Evolutionary conservation across 2,797 vertebrate species (phyloP).

Genomic region (Hozukius guyotensis): DNA sequence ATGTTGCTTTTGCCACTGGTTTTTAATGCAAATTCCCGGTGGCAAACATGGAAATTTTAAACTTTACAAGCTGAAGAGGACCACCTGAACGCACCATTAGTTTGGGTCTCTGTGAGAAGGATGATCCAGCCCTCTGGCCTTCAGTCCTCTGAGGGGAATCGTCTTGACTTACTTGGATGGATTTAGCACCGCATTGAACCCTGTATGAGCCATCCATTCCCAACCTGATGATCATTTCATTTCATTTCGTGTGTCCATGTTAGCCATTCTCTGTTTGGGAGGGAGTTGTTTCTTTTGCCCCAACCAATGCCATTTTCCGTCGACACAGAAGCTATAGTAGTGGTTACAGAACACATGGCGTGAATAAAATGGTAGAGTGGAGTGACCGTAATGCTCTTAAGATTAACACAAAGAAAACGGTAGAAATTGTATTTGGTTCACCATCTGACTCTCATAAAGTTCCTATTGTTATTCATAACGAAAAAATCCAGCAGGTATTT

Average conservation of each 20-base stretch:
- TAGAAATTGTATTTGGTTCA: too few species aligned
- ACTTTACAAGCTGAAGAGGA: background rate
- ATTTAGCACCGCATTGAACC: background rate
- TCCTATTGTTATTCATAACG: too few species aligned
- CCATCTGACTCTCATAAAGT: too few species aligned
- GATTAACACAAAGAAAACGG: too few species aligned
- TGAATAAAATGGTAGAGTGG: rapidly evolving
- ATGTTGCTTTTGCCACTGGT: background rate
- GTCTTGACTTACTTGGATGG: background rate
- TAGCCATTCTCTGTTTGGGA: background rate
- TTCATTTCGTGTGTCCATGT: background rate
- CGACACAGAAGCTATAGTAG: rapidly evolving
- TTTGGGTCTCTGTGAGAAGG: background rate
- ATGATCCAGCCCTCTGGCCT: background rate
- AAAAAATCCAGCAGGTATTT: too few species aligned
- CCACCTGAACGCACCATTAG: background rate
- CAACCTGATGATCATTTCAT: background rate
- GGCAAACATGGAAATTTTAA: background rate
- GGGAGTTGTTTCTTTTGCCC: background rate
- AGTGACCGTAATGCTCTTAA: too few species aligned
- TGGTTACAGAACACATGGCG: background rate
- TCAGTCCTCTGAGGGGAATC: background rate
- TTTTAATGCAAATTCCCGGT: background rate
- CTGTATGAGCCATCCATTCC: background rate
- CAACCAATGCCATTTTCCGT: background rate